Evolutionary conservation across 2,888 invertebrate genomes (phyloP).

Genomic region (Agonopterix heracliana): DNA sequence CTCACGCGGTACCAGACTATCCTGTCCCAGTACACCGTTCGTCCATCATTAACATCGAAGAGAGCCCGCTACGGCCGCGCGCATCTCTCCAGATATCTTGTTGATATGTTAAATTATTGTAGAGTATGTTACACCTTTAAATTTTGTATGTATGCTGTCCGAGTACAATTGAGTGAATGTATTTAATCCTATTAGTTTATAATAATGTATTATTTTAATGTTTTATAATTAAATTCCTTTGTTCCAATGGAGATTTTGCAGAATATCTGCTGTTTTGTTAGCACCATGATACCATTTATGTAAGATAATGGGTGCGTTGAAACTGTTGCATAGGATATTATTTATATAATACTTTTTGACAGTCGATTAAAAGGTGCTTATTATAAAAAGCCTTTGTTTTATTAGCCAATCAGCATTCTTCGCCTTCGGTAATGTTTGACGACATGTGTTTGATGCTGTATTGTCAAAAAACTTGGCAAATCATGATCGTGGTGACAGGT

Average conservation of each 20-base stretch:
- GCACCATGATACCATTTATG: slow-evolving; percentile 42
- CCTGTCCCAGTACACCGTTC: slow-evolving; percentile 2
- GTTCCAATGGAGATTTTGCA: slow-evolving; percentile 41
- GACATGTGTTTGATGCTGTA: no score
- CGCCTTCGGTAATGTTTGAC: no score
- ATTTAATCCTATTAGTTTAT: slow-evolving; percentile 67
- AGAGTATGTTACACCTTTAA: slow-evolving; percentile 37
- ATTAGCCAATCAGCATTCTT: slow-evolving; percentile 9
- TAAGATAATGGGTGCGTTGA: slow-evolving; percentile 38
- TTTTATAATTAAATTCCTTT: slow-evolving; percentile 43
- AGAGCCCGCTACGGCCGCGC: slow-evolving; percentile 8
- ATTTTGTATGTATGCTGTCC: slow-evolving; percentile 46
- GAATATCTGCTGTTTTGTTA: slow-evolving; percentile 44
- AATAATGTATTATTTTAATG: slow-evolving; percentile 49
- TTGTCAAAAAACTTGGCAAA: no score
- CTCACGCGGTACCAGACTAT: not conserved
- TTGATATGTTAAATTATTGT: slow-evolving; percentile 38
- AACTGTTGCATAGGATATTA: slow-evolving; percentile 36
- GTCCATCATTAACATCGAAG: slow-evolving; percentile 29
- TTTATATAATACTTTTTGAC: slow-evolving; percentile 66
- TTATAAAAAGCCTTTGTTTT: slow-evolving; percentile 29
- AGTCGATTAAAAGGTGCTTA: slow-evolving; percentile 73
- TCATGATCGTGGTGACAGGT: no score
- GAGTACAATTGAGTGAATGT: slow-evolving; percentile 64
- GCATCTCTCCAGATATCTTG: slow-evolving; percentile 17